A percentile compares a stretch with the other conserved stretches of the same genome.
These are phyloP conservation scores for Halcyon leucocephala DNA, from an alignment of 2,797 vertebrate species.

Conservation along the genomic window DNA sequence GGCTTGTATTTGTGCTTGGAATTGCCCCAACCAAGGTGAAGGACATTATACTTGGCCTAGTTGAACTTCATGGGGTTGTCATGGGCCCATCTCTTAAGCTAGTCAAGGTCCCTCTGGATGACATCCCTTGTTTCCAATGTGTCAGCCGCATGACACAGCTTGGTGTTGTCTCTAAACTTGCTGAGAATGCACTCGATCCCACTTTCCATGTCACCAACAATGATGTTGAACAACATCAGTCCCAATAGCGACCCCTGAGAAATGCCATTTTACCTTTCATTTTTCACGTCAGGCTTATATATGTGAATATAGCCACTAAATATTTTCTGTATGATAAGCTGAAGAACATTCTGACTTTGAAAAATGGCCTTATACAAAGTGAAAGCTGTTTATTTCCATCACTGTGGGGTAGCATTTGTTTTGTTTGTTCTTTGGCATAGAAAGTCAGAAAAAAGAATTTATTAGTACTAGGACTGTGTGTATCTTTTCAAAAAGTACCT, in stretches of 20 bases:
- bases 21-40: no score
- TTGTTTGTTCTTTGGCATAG: constrained; percentile 5
- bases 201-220: neutral
- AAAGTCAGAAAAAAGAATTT: neutral
- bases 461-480: neutral
- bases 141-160: neutral
- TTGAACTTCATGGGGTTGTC: no score
- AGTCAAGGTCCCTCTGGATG: no score
- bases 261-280: neutral
- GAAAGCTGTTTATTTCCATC: constrained; percentile 20
- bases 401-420: neutral
- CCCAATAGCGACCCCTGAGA: neutral
- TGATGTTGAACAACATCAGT: neutral
- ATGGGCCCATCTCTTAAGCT: no score
- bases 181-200: neutral
- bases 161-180: neutral
- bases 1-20: no score
- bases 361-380: neutral
- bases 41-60: no score
- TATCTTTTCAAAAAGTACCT: neutral
- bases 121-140: neutral
- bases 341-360: neutral
- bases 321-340: neutral
- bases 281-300: neutral
- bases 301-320: neutral